Evolutionary conservation across 1,140 invertebrate species (phyloP).

Genomic region (Pogonognathellus flavescens): DNA sequence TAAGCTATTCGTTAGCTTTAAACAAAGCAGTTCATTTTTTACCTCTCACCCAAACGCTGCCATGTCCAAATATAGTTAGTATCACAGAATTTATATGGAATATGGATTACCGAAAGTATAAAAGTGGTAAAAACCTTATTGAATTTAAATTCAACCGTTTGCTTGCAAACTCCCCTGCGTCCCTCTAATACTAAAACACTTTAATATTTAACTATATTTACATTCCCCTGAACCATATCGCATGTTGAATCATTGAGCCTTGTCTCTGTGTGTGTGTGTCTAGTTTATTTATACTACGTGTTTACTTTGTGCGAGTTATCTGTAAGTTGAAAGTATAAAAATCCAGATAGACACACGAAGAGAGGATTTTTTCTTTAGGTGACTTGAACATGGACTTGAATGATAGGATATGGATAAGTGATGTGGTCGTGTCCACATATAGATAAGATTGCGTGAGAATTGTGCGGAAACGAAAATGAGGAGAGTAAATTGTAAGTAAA

Average conservation of each 20-base stretch:
- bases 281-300: background rate
- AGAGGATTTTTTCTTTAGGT: conserved; percentile 17
- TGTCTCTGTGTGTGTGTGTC: background rate
- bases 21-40: background rate
- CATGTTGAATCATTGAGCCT: background rate
- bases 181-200: no score
- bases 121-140: no score
- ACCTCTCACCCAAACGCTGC: background rate
- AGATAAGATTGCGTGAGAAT: conserved; percentile 48
- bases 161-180: no score
- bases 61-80: no score
- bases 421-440: background rate
- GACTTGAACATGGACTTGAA: conserved; percentile 33
- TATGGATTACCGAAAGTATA: no score
- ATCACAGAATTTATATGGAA: no score
- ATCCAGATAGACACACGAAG: background rate
- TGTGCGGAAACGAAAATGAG: conserved; percentile 41
- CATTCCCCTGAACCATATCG: background rate
- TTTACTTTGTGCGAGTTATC: conserved; percentile 3
- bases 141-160: no score
- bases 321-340: background rate
- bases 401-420: conserved; percentile 37
- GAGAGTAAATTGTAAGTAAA: conserved; percentile 20
- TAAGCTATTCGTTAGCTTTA: background rate
- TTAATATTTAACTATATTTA: no score